Evolutionary conservation across 2,888 invertebrate genomes (phyloP).

Genomic region (Drosophila atroscutellata): DNA sequence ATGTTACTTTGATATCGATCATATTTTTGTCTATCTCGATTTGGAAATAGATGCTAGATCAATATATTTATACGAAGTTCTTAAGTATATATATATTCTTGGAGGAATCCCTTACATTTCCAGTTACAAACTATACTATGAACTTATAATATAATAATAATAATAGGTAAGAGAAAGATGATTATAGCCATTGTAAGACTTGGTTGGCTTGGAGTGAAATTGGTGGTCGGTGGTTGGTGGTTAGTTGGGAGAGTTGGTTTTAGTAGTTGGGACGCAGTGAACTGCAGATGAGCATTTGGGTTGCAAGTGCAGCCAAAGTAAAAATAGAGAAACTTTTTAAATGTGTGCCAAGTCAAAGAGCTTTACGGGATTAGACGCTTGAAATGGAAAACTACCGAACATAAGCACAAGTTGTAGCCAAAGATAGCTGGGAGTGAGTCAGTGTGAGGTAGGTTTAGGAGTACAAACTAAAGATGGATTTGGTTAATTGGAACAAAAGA

Average conservation of each 20-base stretch:
- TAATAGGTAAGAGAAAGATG: constrained; percentile 31
- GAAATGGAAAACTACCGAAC: constrained; percentile 32
- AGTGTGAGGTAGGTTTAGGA: not conserved
- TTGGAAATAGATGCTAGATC: not conserved
- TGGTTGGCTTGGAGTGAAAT: constrained; percentile 1
- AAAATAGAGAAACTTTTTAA: constrained; percentile 27
- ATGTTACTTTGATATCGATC: not conserved
- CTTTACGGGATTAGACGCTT: constrained; percentile 38
- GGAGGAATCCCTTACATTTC: not conserved
- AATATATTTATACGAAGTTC: no score
- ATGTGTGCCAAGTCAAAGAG: constrained; percentile 22
- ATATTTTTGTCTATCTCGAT: not conserved
- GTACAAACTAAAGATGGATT: not conserved
- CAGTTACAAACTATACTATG: not conserved
- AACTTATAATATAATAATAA: not conserved
- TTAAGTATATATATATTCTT: not conserved
- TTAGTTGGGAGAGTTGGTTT: constrained; percentile 17
- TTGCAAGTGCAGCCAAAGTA: constrained; percentile 57
- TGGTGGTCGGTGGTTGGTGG: not conserved
- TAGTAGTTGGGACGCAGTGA: constrained; percentile 53
- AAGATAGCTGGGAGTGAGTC: not conserved
- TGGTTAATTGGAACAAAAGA: not conserved
- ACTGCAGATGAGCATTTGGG: constrained; percentile 77
- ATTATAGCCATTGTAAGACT: constrained; percentile 14
- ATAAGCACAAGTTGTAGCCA: not conserved